Percentiles rank a stretch among this genome's conserved stretches.
Evolutionary conservation across 2,113 vertebrate species (phyloP).

Genomic region (Heteronetta atricapilla): DNA sequence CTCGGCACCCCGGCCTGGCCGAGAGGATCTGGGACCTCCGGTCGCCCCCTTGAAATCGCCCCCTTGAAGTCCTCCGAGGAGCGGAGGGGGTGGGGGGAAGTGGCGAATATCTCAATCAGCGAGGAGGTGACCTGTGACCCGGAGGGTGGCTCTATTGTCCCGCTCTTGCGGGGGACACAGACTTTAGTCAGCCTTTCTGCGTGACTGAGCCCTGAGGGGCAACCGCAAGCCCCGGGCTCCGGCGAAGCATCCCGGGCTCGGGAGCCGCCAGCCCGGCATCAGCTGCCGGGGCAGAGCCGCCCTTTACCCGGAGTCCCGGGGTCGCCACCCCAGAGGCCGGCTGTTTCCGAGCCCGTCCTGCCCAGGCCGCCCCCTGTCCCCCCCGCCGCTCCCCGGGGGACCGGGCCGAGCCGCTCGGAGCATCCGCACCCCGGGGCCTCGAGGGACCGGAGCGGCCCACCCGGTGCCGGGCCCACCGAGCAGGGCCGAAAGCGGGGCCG

Average conservation of each 20-base stretch:
- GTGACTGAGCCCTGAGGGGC: conserved; percentile 77
- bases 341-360: neutral
- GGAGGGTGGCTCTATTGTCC: conserved; percentile 82
- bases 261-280: neutral
- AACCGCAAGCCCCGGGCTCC: conserved; percentile 59
- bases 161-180: conserved; percentile 76
- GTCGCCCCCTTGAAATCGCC: neutral
- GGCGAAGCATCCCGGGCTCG: conserved; percentile 29
- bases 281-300: neutral
- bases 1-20: neutral
- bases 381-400: too few relatives aligned
- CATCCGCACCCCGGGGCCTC: neutral
- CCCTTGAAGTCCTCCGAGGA: neutral
- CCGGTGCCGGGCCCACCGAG: neutral
- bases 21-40: neutral
- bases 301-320: neutral
- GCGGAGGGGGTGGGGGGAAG: conserved; percentile 32
- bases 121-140: conserved; percentile 80
- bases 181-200: conserved; percentile 81
- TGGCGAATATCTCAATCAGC: conserved; percentile 85
- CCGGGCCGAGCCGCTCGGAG: neutral
- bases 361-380: too few relatives aligned
- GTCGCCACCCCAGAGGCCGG: neutral
- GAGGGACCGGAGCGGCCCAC: neutral
- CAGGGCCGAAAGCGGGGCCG: neutral